Evolutionary conservation across 2,888 invertebrate genomes (phyloP), one percentile per base, ranked within the genome.

Genomic region (Lymantria monacha): DNA sequence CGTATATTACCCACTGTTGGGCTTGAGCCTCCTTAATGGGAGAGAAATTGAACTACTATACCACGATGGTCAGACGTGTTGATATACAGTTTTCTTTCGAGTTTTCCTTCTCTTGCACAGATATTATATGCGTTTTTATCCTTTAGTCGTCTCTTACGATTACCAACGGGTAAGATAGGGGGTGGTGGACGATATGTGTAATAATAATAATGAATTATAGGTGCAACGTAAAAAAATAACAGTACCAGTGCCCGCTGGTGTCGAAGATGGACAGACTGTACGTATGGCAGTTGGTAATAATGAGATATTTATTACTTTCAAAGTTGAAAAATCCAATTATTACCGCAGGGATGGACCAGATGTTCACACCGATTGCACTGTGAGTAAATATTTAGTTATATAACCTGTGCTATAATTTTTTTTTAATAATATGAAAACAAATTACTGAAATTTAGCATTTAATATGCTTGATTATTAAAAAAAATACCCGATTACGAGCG

Each of bases 241-340:
- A 0, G 97, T 99, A 0, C 98, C 98, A 0, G 98, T 99, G 3
- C 99, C 99, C 10, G 98, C 95, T 46, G 97, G 97, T 13, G 97
- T 99, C 8, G 98, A 99, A 80, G 97, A 99, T 81, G 99, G 99
- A 0, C 99, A 99, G 85, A 98, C 98, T 0, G 95, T 99, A 5
- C 94, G 99, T 49, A 96, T 99, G 95, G 93, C 96, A 7, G 96
- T 99, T 0, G 98, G 98, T 11, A 94, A 92, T 67, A 96, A 96
- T 75, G 99, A 99, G 83, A 85, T 99, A 12, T 99, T 98, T 79
- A 94, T 99, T 62, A 98, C 98, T 42, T 98, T 98, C 89, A 95
- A 95, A 70, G 98, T 99, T 40, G 96, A 96, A 53, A 95, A 94
- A 62, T 98, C 98, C 13, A 94, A 93, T 59, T 97, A 97, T 79